Conservation (phyloP, 1,140 invertebrate genomes). For the Heliconius hermathena region DNA sequence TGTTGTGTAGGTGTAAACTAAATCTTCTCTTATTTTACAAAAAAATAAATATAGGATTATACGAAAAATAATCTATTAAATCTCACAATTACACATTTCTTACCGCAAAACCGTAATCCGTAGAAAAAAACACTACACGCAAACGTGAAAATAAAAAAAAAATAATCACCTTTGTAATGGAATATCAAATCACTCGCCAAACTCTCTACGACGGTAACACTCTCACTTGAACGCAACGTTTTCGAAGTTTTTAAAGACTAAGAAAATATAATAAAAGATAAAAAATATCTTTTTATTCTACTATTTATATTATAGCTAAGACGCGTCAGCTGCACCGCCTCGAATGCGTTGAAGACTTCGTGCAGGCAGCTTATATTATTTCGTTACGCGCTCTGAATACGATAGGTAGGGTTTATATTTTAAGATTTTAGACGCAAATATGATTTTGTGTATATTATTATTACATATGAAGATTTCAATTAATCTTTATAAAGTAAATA, state of each 20-base stretch:
- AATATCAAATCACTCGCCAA: slow-evolving; percentile 76
- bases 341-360: slow-evolving; percentile 48
- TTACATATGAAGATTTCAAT: background rate
- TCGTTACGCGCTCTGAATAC: slow-evolving; percentile 49
- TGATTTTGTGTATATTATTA: background rate
- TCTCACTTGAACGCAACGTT: slow-evolving; percentile 75
- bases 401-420: slow-evolving; percentile 14
- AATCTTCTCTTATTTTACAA: no score
- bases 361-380: slow-evolving; percentile 68
- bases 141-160: slow-evolving; percentile 45
- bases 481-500: no score
- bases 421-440: background rate
- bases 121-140: slow-evolving; percentile 16
- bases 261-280: slow-evolving; percentile 24
- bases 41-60: background rate
- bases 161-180: slow-evolving; percentile 72
- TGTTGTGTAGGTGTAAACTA: background rate
- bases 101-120: slow-evolving; percentile 18
- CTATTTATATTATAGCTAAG: slow-evolving; percentile 32
- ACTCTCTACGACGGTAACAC: slow-evolving; percentile 72
- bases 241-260: slow-evolving; percentile 53
- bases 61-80: background rate
- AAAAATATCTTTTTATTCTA: slow-evolving; percentile 24
- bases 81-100: background rate
- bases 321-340: slow-evolving; percentile 52